These are phyloP conservation scores for Speoplatyrhinus poulsoni DNA, from an alignment of 2,113 vertebrate genomes.

Conservation along the genomic window DNA sequence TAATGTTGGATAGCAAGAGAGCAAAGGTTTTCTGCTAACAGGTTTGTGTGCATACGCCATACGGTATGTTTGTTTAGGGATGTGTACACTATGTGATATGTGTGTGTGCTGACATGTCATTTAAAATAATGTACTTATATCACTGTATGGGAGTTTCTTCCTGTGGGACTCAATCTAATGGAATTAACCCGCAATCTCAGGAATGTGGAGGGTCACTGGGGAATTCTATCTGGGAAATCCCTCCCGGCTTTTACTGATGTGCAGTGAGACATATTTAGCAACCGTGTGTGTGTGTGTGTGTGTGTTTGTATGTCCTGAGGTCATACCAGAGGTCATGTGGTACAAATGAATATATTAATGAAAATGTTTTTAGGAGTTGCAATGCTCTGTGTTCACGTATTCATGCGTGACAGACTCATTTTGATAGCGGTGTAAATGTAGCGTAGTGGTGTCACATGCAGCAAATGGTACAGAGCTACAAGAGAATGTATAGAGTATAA, in stretches of 20 bases:
- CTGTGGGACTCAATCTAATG: constrained; percentile 41
- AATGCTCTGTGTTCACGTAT: too few species aligned
- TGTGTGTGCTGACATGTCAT: constrained; percentile 7
- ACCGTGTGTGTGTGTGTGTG: background rate
- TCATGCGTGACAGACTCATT: too few species aligned
- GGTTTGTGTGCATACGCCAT: background rate
- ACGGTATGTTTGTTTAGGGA: background rate
- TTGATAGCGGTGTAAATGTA: too few species aligned
- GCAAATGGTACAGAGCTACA: too few species aligned
- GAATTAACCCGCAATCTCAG: constrained; percentile 50
- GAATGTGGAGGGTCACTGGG: constrained; percentile 36
- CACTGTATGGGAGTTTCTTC: constrained; percentile 32
- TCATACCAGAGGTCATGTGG: too few species aligned
- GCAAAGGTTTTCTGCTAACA: background rate
- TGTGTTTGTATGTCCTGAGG: background rate
- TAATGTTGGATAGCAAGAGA: too few species aligned
- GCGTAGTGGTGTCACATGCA: too few species aligned
- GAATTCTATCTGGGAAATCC: constrained; percentile 51
- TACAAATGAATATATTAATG: too few species aligned
- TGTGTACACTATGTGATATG: background rate
- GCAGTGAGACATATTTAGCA: constrained; percentile 8
- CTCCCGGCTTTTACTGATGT: constrained; percentile 24
- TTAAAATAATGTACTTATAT: constrained; percentile 29
- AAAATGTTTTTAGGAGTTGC: too few species aligned
- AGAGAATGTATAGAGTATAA: background rate